Evolutionary conservation across 2,113 vertebrate genomes (phyloP), one percentile per base, ranked within the genome.

Genomic region (Zapus hudsonius): DNA sequence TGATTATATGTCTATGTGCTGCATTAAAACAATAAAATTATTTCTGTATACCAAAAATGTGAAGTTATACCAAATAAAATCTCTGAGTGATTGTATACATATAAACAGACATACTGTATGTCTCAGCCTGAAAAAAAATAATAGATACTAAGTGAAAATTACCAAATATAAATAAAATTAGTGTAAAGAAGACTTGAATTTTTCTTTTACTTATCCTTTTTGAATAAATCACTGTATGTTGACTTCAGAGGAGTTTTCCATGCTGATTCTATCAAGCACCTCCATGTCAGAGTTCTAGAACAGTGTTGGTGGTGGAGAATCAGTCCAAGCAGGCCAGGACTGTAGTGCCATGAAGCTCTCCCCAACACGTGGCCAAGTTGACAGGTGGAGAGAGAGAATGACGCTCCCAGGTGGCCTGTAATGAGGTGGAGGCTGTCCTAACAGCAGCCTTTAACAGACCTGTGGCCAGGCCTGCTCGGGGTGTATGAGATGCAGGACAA

Each of bases 41-140:
- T 94, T 96, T 96, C 94, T 93, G 22, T 94, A 95, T 87, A 96
- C 96, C 96, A 96, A 97, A 98, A 97, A 95, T 38, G 84, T 94
- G 92, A 93, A 95, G 89, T 95, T 93, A 73, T 93, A 97, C 90
- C 95, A 95, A 96, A 96, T 97, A 96, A 82, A 29, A 47, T 96
- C 97, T 97, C 74, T 90, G 87, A 95, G 81, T 92, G 2, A 84
- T 93, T 91, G 85, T 94, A 29, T 92, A 36, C 81, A 84, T 66
- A 27, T 57, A 52, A 81, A 95, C 90, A 59, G 70, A 63, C 9
- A 69, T 20, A 57, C 57, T 19, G 17, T 66, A 33, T 16, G 72
- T 90, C 52, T 88, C 75, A 90, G 4, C 66, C 59, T 52, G 74
- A 74, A 78, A 80, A 90, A 70, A 83, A 40, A n/a, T 36, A 59